A percentile compares a stretch with the other conserved stretches of the same genome.
phyloP scores from a whole-genome alignment of 2,113 vertebrate genomes.

The Pholis gunnellus region DNA sequence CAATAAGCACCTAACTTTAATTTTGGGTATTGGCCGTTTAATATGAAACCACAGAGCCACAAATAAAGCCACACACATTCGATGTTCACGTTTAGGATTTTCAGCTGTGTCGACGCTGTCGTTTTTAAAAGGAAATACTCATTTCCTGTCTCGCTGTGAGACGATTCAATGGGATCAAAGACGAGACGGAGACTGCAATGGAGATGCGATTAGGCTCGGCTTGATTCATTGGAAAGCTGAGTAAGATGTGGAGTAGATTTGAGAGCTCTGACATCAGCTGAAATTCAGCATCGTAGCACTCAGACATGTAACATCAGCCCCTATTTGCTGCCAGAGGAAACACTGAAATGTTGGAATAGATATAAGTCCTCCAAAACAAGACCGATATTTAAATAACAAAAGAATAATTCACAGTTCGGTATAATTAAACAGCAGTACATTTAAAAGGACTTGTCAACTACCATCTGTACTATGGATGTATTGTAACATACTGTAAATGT shows the following conservation, averaged over 20 bases:
- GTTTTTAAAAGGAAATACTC: conserved; percentile 7
- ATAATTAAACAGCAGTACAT: not conserved
- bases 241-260: not conserved
- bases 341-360: not conserved
- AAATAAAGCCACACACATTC: not conserved
- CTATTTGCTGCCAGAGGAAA: not conserved
- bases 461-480: not conserved
- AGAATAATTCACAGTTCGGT: not conserved
- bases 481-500: not conserved
- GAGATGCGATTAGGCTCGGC: conserved; percentile 13
- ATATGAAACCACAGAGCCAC: not conserved
- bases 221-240: not conserved
- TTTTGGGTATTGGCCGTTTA: not conserved
- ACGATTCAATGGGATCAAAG: conserved; percentile 23
- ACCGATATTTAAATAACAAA: not conserved
- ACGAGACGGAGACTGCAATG: not conserved
- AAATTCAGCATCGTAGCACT: not conserved
- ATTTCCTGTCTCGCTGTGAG: conserved; percentile 20
- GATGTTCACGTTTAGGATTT: not conserved
- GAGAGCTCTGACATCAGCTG: not conserved
- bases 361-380: not conserved
- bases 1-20: not conserved
- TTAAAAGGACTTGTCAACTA: not conserved
- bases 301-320: not conserved
- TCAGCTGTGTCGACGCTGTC: conserved; percentile 13